Percentiles rank a stretch among this genome's conserved stretches.
Evolutionary conservation across 2,797 vertebrate species (phyloP).

Genomic region (Crenuchus spilurus): DNA sequence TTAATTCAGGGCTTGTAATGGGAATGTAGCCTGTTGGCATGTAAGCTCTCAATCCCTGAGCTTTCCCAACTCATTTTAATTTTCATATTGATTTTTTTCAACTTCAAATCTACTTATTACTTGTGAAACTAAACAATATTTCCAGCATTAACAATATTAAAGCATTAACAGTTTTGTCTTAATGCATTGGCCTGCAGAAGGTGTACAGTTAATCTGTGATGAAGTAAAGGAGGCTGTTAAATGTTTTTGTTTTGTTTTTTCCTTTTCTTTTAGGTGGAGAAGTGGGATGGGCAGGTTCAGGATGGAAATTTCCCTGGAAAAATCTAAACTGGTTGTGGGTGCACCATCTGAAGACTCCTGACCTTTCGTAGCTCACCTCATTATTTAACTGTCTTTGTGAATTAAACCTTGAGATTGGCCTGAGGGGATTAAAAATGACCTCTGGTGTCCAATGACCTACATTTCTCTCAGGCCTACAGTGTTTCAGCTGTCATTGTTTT

Average conservation of each 20-base stretch:
- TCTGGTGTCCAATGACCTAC: conserved; percentile 3
- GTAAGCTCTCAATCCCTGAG: no score
- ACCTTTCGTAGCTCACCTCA: conserved; percentile 56
- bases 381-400: conserved; percentile 34
- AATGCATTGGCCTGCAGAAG: no score
- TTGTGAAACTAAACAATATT: no score
- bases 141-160: no score
- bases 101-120: no score
- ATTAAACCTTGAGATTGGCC: conserved; percentile 7
- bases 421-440: not conserved
- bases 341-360: conserved; percentile 4
- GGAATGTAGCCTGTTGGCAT: no score
- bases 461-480: not conserved
- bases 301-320: conserved; percentile 77
- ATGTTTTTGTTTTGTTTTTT: conserved; percentile 29
- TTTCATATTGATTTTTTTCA: no score
- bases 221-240: no score
- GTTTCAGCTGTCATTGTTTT: conserved; percentile 24
- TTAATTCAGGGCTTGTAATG: no score
- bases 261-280: conserved; percentile 66
- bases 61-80: no score
- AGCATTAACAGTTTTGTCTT: no score
- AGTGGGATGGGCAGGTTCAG: conserved; percentile 78
- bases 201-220: no score
- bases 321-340: conserved; percentile 63